Base-by-base conservation (phyloP, 1,140 invertebrate species). In the Solenopsis fugax region DNA sequence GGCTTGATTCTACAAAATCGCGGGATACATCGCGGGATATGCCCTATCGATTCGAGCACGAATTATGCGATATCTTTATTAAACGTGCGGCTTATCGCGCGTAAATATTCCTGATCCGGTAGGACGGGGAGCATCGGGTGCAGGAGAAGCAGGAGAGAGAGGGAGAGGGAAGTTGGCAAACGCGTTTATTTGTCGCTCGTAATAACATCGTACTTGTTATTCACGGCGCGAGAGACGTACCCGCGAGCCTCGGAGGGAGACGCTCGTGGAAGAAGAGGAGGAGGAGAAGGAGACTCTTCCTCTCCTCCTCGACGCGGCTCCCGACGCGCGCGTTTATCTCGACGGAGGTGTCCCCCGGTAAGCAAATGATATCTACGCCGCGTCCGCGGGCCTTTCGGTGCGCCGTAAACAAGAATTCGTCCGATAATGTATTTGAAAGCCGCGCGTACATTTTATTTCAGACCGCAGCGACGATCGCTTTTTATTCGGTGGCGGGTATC, bases 341-440 rank as follows among this genome's bases (percentile, higher is more conserved):
- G 41, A 73, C 29, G 87, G 16, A 16, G 52, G 50, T 18, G 50
- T 77, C 45, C 16, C 13, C 12, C 37, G 41, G 85, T 50, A 65
- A 80, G 80, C 77, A 85, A 90, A 90, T 75, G 88, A 90, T 90
- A 89, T 84, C 89, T 64, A 37, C 77, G 58, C 29, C 65, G 87
- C 75, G 67, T 85, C 81, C 72, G 77, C 82, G n/a, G 21, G 2
- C 21, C 84, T 90, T 90, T 88, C 75, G 65, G 84, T 87, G 86
- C 84, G 72, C 90, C 87, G 88, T 91, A 91, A 91, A 91, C 87
- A 90, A 91, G 90, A 91, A 91, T 91, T 90, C 89, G 45, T 78
- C 65, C 90, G 89, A 91, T 90, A 91, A 91, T 88, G 90, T 91
- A 91, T 91, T 90, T 88, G 90, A 91, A 90, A 76, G 87, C 64